Base-by-base conservation (phyloP, 1,140 invertebrate genomes). In the Drosophila albomicans region DNA sequence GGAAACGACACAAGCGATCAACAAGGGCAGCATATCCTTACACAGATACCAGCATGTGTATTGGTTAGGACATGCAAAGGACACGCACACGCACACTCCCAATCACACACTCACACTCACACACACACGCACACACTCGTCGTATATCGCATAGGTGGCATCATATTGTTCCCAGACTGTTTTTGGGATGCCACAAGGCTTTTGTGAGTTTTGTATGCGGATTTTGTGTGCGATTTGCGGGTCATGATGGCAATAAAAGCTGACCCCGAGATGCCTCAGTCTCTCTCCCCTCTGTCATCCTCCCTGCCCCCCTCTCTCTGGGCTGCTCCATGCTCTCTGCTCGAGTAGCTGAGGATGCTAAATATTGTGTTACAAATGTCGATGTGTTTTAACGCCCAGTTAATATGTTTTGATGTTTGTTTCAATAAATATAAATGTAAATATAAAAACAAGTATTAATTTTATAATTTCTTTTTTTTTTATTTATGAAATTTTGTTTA, bases 221-320 rank as follows among this genome's bases (percentile, higher is more conserved):
- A 75, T 75, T 75, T 75, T 64, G 72, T 75, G 65, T 71, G 66
- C 56, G 61, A 78, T 71, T 78, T 75, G 72, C 72, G 72, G 72
- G 72, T 75, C 72, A 70, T 75, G 66, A 75, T 75, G 72, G 72
- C 67, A 74, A 74, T 74, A 74, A 69, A 73, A 74, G 43, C 59
- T 71, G 66, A 75, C 67, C 72, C 49, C 28, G 13, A 4, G 43
- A 6, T 28, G 3, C 16, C 7, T 4, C 8, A 10, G 13, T 5
- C 7, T 25, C 43, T 11, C 35, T 2, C 1, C 38, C 13, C 7
- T 30, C 13, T 2, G 7, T 8, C 5, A 5, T 8, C 51, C 15
- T 11, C 11, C 0, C 41, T n/a, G 8, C 45, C 48, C 20, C 43
- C 32, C 49, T 54, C 16, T 25, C 38, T 35, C 13, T 25, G 20